Evolutionary conservation across 2,113 vertebrate species (phyloP).

Genomic region (Melanerpes formicivorus): DNA sequence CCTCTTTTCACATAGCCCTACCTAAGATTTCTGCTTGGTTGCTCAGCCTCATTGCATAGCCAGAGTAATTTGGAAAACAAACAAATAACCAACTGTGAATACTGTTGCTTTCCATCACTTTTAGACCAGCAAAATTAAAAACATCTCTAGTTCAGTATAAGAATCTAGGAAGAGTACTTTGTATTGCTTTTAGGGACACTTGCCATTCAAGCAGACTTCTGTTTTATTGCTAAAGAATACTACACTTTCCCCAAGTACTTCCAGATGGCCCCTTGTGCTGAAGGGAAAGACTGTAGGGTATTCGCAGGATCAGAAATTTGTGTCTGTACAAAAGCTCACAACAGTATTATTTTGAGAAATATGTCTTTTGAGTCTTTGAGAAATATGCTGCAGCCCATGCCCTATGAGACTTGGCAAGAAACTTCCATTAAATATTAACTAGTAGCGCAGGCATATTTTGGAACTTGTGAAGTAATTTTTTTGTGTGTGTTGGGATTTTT

Average conservation of each 20-base stretch:
- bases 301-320: constrained; percentile 1
- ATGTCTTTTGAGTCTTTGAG: constrained; percentile 41
- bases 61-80: background rate
- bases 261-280: background rate
- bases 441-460: background rate
- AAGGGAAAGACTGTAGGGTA: constrained; percentile 17
- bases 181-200: constrained; percentile 41
- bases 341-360: constrained; percentile 30
- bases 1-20: background rate
- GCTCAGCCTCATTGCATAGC: background rate
- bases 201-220: constrained; percentile 31
- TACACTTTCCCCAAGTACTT: constrained; percentile 39
- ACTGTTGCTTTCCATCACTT: constrained; percentile 34
- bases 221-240: constrained; percentile 28
- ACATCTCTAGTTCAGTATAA: background rate
- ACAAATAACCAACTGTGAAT: background rate
- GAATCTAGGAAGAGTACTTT: constrained; percentile 6
- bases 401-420: constrained; percentile 9
- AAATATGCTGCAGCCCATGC: constrained; percentile 23
- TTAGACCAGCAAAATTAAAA: constrained; percentile 32
- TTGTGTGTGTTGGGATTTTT: background rate
- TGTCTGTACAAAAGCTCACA: constrained; percentile 22
- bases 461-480: background rate
- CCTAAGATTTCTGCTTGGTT: background rate
- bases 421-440: constrained; percentile 30